Conservation (phyloP, 2,888 invertebrate species). For the Erpobdella octoculata region DNA sequence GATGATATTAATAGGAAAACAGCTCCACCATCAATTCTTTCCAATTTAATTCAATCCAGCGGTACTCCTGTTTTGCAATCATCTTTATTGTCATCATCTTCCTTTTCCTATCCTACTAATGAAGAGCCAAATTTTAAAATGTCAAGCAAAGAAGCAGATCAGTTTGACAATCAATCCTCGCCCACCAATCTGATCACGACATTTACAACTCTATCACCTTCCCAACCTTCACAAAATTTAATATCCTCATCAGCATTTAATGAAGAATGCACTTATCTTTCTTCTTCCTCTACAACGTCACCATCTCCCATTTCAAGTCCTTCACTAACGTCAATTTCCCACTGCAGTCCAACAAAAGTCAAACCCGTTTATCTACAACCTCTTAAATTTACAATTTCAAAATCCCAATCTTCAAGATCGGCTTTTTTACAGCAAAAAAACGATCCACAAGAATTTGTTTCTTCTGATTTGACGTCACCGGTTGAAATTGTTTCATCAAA, state of each 20-base stretch:
- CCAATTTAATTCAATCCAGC: background rate
- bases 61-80: background rate
- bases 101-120: too few relatives aligned
- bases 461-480: too few relatives aligned
- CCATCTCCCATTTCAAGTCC: background rate
- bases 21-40: too few relatives aligned
- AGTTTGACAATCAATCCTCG: background rate
- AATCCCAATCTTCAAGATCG: background rate
- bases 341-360: background rate
- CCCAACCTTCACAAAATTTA: too few relatives aligned
- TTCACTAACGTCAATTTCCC: background rate
- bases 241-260: too few relatives aligned
- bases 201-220: too few relatives aligned
- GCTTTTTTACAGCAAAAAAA: too few relatives aligned
- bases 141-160: background rate
- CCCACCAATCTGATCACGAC: background rate
- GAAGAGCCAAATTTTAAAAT: too few relatives aligned
- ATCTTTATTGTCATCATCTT: too few relatives aligned
- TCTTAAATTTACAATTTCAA: background rate
- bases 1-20: too few relatives aligned
- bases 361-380: background rate
- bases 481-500: too few relatives aligned
- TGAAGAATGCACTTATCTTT: background rate
- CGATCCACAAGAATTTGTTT: too few relatives aligned
- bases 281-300: background rate